Base-by-base conservation (phyloP, 2,797 vertebrate genomes). In the Myiotriccus ornatus region DNA sequence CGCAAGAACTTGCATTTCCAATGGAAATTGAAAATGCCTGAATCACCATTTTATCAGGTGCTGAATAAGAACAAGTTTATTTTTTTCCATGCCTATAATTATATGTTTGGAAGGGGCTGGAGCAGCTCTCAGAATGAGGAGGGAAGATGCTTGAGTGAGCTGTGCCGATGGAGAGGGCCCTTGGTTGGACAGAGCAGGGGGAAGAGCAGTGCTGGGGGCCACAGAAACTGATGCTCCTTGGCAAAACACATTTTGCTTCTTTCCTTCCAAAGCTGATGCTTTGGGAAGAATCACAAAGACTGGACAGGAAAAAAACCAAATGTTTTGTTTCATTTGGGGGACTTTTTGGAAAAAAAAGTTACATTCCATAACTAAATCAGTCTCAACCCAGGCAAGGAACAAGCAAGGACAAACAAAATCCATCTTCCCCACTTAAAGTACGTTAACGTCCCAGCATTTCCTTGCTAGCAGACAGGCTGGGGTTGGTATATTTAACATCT, bases 21-120 rank as follows among this genome's bases (percentile, higher is more conserved):
- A 89, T 74, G 34, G 47, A 79, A 84, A 93, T 34, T 62, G 60
- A 69, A 89, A 82, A 93, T 59, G 84, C 70, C 96, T 88, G 87
- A 97, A 43, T 97, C 94, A 97, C 86, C 74, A 69, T 68, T 96
- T 96, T 88, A 93, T 89, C 90, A 95, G 91, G 76, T 88, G 93
- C 77, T 63, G 85, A 96, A 97, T 70, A 95, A 57, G 79, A 93
- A 47, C 46, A 23, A 73, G 88, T 84, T 89, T 96, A 77, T 95
- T 96, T 96, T 83, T 83, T 95, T 95, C 89, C 81, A 65, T 64
- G 24, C 24, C 44, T 52, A 17, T 91, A 94, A 95, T 96, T 87
- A 46, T 9, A 59, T 1, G 4, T 85, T 94, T 90, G 25, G 25
- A 87, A 92, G 53, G 23, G 82, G 52, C 44, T 88, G 41, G 74